A percentile compares a stretch with the other conserved stretches of the same genome.
Evolutionary conservation across 2,797 vertebrate species (phyloP).

Genomic region (Pseudotriccus pelzelni): DNA sequence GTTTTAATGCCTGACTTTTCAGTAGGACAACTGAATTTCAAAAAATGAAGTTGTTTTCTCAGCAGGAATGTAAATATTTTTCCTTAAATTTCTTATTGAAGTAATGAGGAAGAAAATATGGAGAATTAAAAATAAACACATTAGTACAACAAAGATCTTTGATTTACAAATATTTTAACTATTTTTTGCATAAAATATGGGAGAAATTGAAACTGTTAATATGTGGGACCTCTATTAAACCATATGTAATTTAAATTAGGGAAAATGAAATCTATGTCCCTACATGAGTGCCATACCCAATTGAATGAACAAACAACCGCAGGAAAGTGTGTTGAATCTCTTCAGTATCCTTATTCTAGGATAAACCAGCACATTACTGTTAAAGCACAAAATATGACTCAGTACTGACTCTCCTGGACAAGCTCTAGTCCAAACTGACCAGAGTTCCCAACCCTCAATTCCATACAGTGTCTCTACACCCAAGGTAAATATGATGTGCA

Average conservation of each 20-base stretch:
- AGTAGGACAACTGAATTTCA: not conserved
- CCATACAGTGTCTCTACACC: accelerated
- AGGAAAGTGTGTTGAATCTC: not conserved
- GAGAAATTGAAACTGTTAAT: not conserved
- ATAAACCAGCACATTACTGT: not conserved
- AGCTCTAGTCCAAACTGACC: not conserved
- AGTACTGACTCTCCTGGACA: not conserved
- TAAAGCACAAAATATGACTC: not conserved
- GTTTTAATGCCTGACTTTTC: not conserved
- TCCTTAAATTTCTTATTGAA: not conserved
- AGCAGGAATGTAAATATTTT: not conserved
- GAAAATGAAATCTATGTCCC: not conserved
- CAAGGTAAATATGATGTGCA: too few species aligned
- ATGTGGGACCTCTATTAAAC: not conserved
- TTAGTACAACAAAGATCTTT: not conserved
- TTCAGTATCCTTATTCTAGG: not conserved
- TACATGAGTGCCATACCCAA: accelerated
- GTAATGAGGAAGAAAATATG: not conserved
- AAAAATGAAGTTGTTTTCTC: not conserved
- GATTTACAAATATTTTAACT: not conserved
- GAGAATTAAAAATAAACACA: not conserved
- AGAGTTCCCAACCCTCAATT: not conserved
- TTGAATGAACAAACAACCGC: not conserved
- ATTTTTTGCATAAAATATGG: accelerated
- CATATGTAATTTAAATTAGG: not conserved